A percentile compares a stretch with the other conserved stretches of the same genome.
Conservation (phyloP, 2,888 invertebrate genomes). For the Chaetogeoica ovagalla region DNA sequence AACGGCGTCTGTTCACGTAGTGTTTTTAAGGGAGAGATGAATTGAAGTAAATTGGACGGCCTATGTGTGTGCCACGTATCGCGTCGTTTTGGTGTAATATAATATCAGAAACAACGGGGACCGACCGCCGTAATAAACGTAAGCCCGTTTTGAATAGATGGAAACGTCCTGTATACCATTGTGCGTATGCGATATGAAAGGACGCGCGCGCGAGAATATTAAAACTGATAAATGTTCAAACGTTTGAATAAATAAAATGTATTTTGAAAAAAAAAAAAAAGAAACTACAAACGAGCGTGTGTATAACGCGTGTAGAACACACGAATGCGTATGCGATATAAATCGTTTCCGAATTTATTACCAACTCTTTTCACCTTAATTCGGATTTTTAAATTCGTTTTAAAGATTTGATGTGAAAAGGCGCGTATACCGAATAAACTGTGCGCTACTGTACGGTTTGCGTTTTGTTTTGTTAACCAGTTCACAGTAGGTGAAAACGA, state of each 20-base stretch:
- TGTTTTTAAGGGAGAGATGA: constrained; percentile 1
- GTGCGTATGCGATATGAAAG: constrained; percentile 14
- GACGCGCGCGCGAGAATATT: background rate
- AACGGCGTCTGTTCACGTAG: background rate
- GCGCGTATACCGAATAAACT: too few species aligned
- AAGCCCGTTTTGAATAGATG: background rate
- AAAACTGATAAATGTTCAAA: constrained; percentile 14
- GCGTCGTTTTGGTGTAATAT: constrained; percentile 6
- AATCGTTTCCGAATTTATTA: too few species aligned
- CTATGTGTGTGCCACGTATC: background rate
- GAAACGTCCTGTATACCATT: background rate
- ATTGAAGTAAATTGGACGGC: constrained; percentile 35
- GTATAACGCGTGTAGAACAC: background rate
- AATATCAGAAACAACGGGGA: constrained; percentile 29
- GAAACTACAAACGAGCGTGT: background rate
- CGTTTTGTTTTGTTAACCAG: too few species aligned
- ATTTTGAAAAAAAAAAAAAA: too few species aligned
- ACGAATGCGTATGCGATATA: too few species aligned
- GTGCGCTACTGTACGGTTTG: too few species aligned
- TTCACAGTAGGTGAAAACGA: too few species aligned
- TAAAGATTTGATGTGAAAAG: too few species aligned
- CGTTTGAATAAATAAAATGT: background rate
- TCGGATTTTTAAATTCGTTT: too few species aligned
- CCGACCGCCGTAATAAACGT: constrained; percentile 19
- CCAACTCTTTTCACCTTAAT: too few species aligned